Evolutionary conservation across 2,888 invertebrate genomes (phyloP).

Genomic region (Drosophila atripex): DNA sequence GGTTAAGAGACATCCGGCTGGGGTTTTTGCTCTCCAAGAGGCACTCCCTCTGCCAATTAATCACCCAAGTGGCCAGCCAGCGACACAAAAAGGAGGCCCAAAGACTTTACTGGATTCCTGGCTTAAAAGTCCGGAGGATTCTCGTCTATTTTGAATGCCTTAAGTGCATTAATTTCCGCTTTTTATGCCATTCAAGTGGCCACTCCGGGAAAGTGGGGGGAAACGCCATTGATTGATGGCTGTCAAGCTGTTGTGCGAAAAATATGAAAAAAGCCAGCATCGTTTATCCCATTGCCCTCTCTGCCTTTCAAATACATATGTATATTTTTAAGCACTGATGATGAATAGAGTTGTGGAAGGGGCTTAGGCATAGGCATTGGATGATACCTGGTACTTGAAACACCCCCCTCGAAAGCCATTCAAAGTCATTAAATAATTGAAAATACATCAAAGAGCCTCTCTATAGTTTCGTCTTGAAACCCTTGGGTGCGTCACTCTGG

Average conservation of each 20-base stretch:
- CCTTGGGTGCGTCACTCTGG: neutral
- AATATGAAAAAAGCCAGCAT: constrained; percentile 54
- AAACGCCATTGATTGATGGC: constrained; percentile 63
- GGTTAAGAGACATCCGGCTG: constrained; percentile 6
- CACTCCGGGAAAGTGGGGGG: constrained; percentile 22
- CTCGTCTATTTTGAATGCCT: constrained; percentile 60
- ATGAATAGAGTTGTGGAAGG: constrained; percentile 21
- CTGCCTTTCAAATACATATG: too few species aligned
- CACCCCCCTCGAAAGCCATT: neutral
- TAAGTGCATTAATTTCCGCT: constrained; percentile 77
- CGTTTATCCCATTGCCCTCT: neutral
- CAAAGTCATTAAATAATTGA: neutral
- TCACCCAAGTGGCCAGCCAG: constrained; percentile 72
- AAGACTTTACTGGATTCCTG: constrained; percentile 55
- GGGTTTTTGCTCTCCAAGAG: neutral
- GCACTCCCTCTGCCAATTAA: constrained; percentile 68
- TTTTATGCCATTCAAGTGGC: constrained; percentile 72
- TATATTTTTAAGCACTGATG: constrained; percentile 7
- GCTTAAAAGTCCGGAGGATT: constrained; percentile 22
- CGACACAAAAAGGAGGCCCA: constrained; percentile 23
- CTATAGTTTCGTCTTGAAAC: neutral
- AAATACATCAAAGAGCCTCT: neutral
- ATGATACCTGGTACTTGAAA: neutral
- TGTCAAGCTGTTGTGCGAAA: constrained; percentile 49
- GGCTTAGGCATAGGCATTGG: too few species aligned